These are phyloP conservation scores for Tipula unca DNA, from an alignment of 2,888 invertebrate genomes.

Conservation along the genomic window DNA sequence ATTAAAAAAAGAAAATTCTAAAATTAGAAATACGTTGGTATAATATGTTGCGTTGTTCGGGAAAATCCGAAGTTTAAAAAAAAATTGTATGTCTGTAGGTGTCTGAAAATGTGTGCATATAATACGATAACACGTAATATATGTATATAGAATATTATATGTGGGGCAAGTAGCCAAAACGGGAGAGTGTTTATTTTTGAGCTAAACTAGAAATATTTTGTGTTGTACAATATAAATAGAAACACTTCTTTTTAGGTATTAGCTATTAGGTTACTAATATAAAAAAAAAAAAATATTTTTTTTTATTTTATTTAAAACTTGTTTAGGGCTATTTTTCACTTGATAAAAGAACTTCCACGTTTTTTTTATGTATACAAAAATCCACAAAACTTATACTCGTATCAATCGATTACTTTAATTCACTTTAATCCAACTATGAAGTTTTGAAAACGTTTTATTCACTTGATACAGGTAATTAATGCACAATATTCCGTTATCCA, in stretches of 20 bases:
- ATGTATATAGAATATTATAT: background rate
- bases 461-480: background rate
- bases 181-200: slow-evolving; percentile 17
- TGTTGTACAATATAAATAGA: background rate
- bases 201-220: background rate
- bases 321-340: background rate
- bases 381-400: background rate
- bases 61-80: background rate
- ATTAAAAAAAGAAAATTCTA: background rate
- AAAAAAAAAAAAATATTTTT: background rate
- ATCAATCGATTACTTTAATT: background rate
- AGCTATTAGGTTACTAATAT: slow-evolving; percentile 15
- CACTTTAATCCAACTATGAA: background rate
- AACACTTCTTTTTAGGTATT: background rate
- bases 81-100: background rate
- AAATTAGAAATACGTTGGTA: background rate
- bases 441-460: background rate
- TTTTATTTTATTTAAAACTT: background rate
- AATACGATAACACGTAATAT: background rate
- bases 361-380: background rate
- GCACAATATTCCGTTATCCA: background rate
- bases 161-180: slow-evolving; percentile 21
- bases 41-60: background rate
- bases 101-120: background rate
- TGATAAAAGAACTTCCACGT: background rate